Base-by-base conservation (phyloP, 1,140 invertebrate genomes). In the Apis dorsata region DNA sequence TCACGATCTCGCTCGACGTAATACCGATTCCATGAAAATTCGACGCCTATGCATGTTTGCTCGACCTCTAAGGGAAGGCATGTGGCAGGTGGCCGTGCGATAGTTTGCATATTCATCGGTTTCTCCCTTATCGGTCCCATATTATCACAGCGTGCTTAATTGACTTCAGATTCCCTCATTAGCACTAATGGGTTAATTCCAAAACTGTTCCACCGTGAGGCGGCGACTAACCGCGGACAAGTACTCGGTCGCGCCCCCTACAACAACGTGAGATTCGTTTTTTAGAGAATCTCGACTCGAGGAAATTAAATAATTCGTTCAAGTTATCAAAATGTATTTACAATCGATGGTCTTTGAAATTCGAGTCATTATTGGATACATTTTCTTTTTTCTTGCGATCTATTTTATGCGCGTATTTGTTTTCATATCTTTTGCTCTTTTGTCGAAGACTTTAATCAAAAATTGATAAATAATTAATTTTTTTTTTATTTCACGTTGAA, bases 101-200 rank as follows among this genome's bases (percentile, higher is more conserved):
- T 88, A 87, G 82, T 90, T 92, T 91, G 91, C 84, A 92, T 92
- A 92, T 91, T 91, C 91, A 92, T 90, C 78, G 89, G 88, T 86
- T 90, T 85, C 86, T 80, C 70, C 66, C 79, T 90, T 91, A 92
- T 92, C 90, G 86, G 85, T 79, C 86, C 87, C 81, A 86, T 90
- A 89, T 91, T 90, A 91, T 91, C 90, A 81, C 81, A 65, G 84
- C 74, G 86, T 86, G 88, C 85, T 90, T 92, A 92, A 92, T 91
- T 92, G 90, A 91, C 91, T 91, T 91, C 86, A 88, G 90, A 92
- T 92, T 91, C 90, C 86, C 90, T 92, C 90, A 91, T 92, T 92
- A 92, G 89, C 84, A 86, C 87, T 88, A 91, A 90, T 89, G 89
- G 88, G 86, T 91, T 90, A 92, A 92, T 92, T 91, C 84, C 73